These are phyloP conservation scores for Lasiurus borealis DNA, from an alignment of 2,113 vertebrate species.

Conservation along the genomic window DNA sequence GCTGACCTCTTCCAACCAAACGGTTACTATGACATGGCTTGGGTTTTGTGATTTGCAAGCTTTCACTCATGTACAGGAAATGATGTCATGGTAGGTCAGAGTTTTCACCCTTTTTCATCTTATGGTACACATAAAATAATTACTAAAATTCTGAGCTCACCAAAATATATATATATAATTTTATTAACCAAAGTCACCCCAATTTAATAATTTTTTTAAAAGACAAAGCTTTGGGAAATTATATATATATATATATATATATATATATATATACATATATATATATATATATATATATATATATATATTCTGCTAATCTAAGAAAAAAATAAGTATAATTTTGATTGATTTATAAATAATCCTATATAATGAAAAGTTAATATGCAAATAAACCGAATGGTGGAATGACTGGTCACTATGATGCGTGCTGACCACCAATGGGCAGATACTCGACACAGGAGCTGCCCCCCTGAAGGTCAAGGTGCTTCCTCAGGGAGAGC, in stretches of 20 bases:
- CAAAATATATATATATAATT: background rate
- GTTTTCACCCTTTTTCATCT: background rate
- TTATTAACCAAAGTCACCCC: background rate
- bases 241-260: background rate
- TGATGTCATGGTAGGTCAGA: background rate
- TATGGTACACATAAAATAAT: background rate
- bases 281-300: no score
- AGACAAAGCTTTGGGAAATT: constrained; percentile 31
- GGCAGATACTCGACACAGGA: no score
- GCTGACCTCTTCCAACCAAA: background rate
- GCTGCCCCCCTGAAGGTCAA: no score
- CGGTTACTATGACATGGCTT: background rate
- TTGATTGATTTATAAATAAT: background rate
- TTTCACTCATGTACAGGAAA: background rate
- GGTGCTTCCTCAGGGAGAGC: no score
- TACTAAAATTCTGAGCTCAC: background rate
- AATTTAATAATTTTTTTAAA: background rate
- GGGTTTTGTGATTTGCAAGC: constrained; percentile 15
- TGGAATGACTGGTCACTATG: no score
- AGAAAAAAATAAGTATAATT: background rate
- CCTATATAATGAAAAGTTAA: no score
- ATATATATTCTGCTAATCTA: background rate
- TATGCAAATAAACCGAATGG: no score
- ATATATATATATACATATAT: no score
- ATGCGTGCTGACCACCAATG: no score